Evolutionary conservation across 2,888 invertebrate genomes (phyloP).

Genomic region (Pseudanteris insignis): DNA sequence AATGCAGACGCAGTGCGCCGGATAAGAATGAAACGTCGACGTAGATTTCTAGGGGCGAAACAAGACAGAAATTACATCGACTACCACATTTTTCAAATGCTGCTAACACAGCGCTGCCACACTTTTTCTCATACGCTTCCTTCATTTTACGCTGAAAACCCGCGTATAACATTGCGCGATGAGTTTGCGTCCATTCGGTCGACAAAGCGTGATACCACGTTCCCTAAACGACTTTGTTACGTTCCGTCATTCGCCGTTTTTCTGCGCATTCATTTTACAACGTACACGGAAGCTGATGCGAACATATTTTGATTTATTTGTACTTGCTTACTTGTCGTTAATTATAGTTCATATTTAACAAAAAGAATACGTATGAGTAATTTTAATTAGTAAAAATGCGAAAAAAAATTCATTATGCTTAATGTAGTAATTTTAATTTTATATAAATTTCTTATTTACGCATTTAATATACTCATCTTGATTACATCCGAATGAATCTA

Average conservation of each 20-base stretch:
- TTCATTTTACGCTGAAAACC: conserved; percentile 15
- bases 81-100: conserved; percentile 30
- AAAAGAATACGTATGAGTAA: no score
- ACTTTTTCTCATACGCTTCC: conserved; percentile 20
- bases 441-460: no score
- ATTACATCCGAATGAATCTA: no score
- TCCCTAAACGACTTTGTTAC: background rate
- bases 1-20: conserved; percentile 38
- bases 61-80: conserved; percentile 34
- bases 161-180: background rate
- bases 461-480: no score
- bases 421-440: no score
- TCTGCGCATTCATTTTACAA: no score
- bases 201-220: conserved; percentile 1
- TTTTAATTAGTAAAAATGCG: no score
- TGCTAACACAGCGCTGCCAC: conserved; percentile 19
- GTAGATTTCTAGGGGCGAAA: conserved; percentile 33
- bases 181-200: background rate
- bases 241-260: background rate
- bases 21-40: conserved; percentile 32
- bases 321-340: no score
- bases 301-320: no score
- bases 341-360: no score
- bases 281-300: no score
- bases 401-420: no score